These are phyloP conservation scores for Ganaspis brasiliensis DNA, from an alignment of 2,888 invertebrate species.

Conservation along the genomic window DNA sequence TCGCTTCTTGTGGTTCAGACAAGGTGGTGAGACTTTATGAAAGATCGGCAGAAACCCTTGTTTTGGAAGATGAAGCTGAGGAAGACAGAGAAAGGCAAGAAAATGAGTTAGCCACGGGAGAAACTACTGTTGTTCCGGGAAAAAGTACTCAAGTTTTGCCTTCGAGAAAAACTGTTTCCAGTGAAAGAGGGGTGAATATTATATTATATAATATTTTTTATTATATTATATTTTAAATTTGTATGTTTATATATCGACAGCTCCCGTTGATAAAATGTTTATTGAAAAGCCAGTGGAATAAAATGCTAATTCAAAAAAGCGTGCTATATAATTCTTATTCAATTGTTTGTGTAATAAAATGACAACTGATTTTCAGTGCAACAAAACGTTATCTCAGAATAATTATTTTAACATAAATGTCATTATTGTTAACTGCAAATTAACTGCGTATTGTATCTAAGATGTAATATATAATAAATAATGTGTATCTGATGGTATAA, in stretches of 20 bases:
- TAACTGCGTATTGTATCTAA: too few species aligned
- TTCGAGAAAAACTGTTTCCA: conserved; percentile 92
- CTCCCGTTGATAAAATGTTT: too few species aligned
- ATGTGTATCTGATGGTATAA: too few species aligned
- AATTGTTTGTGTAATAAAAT: too few species aligned
- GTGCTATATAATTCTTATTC: too few species aligned
- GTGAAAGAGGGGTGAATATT: conserved; percentile 90
- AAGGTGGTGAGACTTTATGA: conserved; percentile 92
- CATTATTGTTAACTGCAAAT: too few species aligned
- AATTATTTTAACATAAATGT: too few species aligned
- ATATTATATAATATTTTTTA: conserved; percentile 41
- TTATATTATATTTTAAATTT: conserved; percentile 22
- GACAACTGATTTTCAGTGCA: too few species aligned
- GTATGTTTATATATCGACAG: conserved; percentile 29
- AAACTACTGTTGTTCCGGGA: conserved; percentile 86
- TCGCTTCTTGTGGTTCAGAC: conserved; percentile 93
- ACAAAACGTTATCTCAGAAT: too few species aligned
- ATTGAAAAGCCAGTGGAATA: too few species aligned
- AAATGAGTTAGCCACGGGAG: conserved; percentile 87
- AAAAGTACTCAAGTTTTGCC: conserved; percentile 91
- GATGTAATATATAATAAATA: too few species aligned
- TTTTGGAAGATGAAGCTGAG: conserved; percentile 96
- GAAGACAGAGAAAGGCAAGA: conserved; percentile 90
- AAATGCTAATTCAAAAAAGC: too few species aligned
- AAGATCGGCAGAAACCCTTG: conserved; percentile 92